Percentiles rank a stretch among this genome's conserved stretches.
Evolutionary conservation across 1,140 invertebrate species (phyloP).

Genomic region (Eriocheir sinensis): DNA sequence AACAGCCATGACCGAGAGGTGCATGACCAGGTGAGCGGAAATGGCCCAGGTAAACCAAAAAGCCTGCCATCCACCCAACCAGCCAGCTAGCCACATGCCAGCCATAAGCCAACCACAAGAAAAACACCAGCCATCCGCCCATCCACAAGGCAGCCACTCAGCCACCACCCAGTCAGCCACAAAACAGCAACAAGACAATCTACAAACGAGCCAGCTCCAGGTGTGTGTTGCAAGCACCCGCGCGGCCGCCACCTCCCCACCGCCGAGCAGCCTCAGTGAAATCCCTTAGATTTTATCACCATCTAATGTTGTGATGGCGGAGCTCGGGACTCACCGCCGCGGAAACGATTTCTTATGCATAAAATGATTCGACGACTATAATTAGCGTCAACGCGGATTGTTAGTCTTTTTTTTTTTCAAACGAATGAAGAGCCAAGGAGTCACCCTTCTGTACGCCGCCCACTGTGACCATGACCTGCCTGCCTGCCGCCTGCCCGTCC

Average conservation of each 20-base stretch:
- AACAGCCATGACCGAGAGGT: background rate
- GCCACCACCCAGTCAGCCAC: no score
- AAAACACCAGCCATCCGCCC: no score
- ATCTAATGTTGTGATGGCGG: background rate
- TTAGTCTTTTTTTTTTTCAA: no score
- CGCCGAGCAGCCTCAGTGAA: conserved; percentile 30
- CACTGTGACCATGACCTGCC: background rate
- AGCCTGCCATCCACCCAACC: no score
- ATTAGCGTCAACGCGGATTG: background rate
- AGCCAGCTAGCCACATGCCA: no score
- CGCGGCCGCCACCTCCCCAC: background rate
- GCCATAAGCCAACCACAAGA: no score
- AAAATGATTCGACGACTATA: background rate
- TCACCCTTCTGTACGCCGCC: background rate
- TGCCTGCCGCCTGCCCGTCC: no score
- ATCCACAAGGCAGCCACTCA: no score
- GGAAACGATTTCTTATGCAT: background rate
- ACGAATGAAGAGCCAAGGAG: background rate
- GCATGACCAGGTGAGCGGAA: background rate
- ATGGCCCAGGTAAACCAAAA: background rate
- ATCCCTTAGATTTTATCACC: conserved; percentile 53
- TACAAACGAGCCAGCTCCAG: no score
- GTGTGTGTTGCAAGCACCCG: conserved; percentile 1
- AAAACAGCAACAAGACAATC: no score
- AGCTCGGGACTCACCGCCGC: background rate